These are phyloP conservation scores for Marcusenius ussheri DNA, from an alignment of 2,113 vertebrate genomes.

Conservation along the genomic window DNA sequence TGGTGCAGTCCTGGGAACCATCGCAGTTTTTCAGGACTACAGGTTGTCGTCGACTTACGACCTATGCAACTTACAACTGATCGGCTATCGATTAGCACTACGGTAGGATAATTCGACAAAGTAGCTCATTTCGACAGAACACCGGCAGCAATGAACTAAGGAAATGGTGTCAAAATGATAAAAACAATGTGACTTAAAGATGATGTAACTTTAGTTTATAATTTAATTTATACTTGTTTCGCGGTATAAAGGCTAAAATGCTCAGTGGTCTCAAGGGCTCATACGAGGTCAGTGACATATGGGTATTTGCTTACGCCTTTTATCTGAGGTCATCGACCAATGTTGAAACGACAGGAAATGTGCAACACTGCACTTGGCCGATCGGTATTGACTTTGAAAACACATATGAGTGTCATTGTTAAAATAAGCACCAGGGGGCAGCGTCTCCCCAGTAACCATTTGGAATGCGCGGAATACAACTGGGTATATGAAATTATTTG, in stretches of 20 bases:
- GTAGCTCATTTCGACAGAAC: no score
- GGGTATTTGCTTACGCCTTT: not conserved
- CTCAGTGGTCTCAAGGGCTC: not conserved
- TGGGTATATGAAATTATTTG: not conserved
- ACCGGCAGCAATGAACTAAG: no score
- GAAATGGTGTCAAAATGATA: no score
- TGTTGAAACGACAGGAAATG: not conserved
- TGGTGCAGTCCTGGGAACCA: not conserved
- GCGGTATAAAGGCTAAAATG: no score
- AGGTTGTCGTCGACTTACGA: not conserved
- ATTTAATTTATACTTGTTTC: no score
- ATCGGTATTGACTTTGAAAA: not conserved
- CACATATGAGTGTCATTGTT: not conserved
- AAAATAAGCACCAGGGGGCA: not conserved
- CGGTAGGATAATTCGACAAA: no score
- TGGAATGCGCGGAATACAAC: not conserved
- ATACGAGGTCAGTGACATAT: not conserved
- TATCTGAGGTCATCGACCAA: not conserved
- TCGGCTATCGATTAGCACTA: no score
- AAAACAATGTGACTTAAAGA: no score
- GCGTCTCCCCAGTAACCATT: not conserved
- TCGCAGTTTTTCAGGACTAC: not conserved
- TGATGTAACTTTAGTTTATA: no score
- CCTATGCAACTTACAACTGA: not conserved
- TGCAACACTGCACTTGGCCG: not conserved